These are phyloP conservation scores for Amia ocellicauda DNA, from an alignment of 2,113 vertebrate species.

Conservation along the genomic window DNA sequence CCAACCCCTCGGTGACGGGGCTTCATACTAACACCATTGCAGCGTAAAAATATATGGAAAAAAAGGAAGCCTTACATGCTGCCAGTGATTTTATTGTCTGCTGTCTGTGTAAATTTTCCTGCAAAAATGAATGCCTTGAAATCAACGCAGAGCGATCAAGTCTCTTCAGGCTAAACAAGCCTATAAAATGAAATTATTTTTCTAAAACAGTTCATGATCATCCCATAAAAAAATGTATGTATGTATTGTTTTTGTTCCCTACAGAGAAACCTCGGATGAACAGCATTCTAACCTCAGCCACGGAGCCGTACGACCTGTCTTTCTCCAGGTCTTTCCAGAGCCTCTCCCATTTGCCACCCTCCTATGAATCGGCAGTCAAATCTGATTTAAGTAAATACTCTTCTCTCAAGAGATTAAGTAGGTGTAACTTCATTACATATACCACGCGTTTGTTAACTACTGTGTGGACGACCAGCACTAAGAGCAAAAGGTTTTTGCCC, in stretches of 20 bases:
- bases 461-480: constrained; percentile 7
- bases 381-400: constrained; percentile 93
- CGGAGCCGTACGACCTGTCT: constrained; percentile 94
- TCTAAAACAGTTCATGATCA: too few species aligned
- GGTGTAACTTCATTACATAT: constrained; percentile 56
- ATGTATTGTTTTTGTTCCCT: constrained; percentile 33
- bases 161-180: too few species aligned
- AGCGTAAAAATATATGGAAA: too few species aligned
- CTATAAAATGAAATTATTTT: too few species aligned
- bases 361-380: constrained; percentile 93
- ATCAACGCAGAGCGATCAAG: too few species aligned
- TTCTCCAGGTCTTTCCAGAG: constrained; percentile 98
- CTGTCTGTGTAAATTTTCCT: too few species aligned
- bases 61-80: too few species aligned
- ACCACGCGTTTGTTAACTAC: constrained; percentile 25
- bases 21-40: too few species aligned
- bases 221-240: too few species aligned
- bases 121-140: too few species aligned
- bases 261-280: constrained; percentile 91
- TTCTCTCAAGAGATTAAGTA: constrained; percentile 97
- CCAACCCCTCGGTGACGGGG: too few species aligned
- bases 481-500: constrained; percentile 7
- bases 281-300: constrained; percentile 94
- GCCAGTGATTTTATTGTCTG: too few species aligned
- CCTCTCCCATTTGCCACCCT: constrained; percentile 92